Evolutionary conservation across 2,888 invertebrate genomes (phyloP).

Genomic region (Conistra vaccinii): DNA sequence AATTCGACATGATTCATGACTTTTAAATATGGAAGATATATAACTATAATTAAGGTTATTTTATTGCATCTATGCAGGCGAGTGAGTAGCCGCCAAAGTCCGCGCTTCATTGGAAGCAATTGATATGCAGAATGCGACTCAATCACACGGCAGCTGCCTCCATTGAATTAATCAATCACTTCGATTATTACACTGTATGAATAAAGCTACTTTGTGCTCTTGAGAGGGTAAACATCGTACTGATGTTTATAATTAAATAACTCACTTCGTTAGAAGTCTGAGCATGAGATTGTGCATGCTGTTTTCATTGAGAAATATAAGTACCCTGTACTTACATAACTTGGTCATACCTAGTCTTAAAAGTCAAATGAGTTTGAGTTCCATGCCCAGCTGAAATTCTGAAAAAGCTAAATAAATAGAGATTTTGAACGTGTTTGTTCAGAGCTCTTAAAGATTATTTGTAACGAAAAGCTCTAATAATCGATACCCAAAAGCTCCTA

Average conservation of each 20-base stretch:
- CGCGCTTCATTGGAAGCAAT: constrained; percentile 66
- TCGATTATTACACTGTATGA: constrained; percentile 69
- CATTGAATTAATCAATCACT: constrained; percentile 73
- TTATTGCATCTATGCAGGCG: constrained; percentile 48
- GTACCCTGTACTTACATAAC: no score
- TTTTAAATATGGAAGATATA: constrained; percentile 41
- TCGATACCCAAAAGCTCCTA: background rate
- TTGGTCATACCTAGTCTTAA: background rate
- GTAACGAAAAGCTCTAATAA: background rate
- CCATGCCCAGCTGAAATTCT: background rate
- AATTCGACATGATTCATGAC: constrained; percentile 34
- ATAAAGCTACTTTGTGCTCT: constrained; percentile 64
- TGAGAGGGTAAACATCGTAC: constrained; percentile 23
- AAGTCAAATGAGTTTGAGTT: background rate
- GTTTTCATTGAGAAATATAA: constrained; percentile 2
- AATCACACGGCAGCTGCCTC: constrained; percentile 64
- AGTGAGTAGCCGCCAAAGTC: constrained; percentile 64
- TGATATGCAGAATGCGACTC: constrained; percentile 71
- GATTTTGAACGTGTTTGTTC: background rate
- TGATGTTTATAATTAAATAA: constrained; percentile 15
- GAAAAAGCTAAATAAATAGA: background rate
- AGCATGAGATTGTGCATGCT: background rate
- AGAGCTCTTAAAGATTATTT: background rate
- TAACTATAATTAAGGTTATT: constrained; percentile 29
- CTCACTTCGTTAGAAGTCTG: constrained; percentile 7